Evolutionary conservation across 2,888 invertebrate genomes (phyloP), one percentile per base, ranked within the genome.

Genomic region (Drosophila dives): DNA sequence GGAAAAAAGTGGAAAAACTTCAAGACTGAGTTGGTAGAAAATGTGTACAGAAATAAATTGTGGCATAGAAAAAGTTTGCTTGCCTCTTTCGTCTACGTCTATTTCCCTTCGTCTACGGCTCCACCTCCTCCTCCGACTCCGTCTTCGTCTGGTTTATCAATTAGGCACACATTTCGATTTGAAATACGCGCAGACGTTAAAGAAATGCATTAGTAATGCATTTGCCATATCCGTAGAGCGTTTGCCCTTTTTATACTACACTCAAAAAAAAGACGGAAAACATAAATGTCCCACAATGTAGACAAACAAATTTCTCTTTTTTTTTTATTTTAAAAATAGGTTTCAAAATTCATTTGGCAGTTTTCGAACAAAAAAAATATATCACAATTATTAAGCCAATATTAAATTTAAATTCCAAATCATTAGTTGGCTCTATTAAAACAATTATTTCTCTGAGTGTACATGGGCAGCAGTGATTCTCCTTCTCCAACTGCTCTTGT

Each of bases 91-190:
- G 45, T 50, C 58, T 55, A 12, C 36, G 36, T 54, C 23, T 7
- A 54, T 36, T 53, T 53, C 26, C 3, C 26, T 17, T 26, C 36
- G 54, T 26, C 36, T 54, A 20, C 40, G 36, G 42, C 36, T 38
- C 38, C 59, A 34, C 40, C 49, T 50, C 20, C 40, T 26, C 38
- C 48, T 59, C 29, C 34, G 15, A 12, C 36, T 63, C 59, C 17
- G 54, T 50, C 59, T 63, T 62, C 38, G 70, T 61, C 71, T 85
- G 77, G 85, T 81, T 88, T 88, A 88, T 81, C 86, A 88, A 85
- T 88, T 86, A 88, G 88, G 71, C 83, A 81, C 74, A 68, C 72
- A 79, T 61, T 71, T 83, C 68, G 66, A 72, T 68, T 75, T 59
- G 54, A 50, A 67, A 65, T 50, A 60, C 20, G 34, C n/a, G 40